phyloP scores from a whole-genome alignment of 2,888 invertebrate species.

The Isoperla grammatica region DNA sequence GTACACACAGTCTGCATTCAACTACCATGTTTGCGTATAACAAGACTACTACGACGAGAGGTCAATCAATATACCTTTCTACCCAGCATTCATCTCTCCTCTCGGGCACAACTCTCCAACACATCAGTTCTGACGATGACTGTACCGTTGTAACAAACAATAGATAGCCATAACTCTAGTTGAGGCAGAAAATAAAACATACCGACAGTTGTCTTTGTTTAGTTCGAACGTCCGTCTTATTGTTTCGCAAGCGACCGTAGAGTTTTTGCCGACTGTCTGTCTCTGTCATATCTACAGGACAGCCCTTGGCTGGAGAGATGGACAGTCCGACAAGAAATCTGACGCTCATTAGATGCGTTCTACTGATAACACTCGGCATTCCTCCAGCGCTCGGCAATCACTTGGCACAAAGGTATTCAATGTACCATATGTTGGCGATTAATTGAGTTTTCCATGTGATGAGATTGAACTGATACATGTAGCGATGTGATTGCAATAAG shows the following conservation, averaged over 20 bases:
- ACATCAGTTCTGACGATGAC: conserved; percentile 2
- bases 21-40: too few relatives aligned
- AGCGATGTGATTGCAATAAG: too few relatives aligned
- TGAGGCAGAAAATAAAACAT: conserved; percentile 13
- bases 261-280: conserved; percentile 2
- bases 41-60: too few relatives aligned
- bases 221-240: neutral
- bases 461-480: too few relatives aligned
- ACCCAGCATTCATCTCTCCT: neutral
- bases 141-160: conserved; percentile 15
- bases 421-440: too few relatives aligned
- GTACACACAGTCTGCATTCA: too few relatives aligned
- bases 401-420: too few relatives aligned
- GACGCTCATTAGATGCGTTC: too few relatives aligned
- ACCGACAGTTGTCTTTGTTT: conserved; percentile 12
- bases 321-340: too few relatives aligned
- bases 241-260: neutral
- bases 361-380: too few relatives aligned
- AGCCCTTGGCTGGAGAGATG: neutral
- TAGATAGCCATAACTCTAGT: conserved; percentile 14
- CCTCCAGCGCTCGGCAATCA: too few relatives aligned
- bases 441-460: too few relatives aligned
- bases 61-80: neutral
- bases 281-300: neutral
- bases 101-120: neutral